phyloP scores from a whole-genome alignment of 2,888 invertebrate genomes.

The Hydrotaea cyrtoneurina region DNA sequence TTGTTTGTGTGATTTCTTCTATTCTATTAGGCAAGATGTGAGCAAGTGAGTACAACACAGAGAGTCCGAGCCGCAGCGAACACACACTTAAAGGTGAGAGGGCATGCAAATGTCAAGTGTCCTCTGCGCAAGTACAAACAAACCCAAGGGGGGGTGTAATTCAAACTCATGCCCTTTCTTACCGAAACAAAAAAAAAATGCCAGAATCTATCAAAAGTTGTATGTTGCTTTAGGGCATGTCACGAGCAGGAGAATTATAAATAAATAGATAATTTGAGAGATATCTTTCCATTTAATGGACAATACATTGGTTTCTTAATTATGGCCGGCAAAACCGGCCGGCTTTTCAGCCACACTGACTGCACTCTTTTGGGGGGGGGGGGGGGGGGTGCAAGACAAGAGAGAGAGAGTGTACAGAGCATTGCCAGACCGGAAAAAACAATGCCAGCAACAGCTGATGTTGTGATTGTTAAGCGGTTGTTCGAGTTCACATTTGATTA shows the following conservation, averaged over 20 bases:
- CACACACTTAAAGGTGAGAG: background rate
- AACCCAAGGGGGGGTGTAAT: too few species aligned
- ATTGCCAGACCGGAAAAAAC: background rate
- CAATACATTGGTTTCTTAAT: too few species aligned
- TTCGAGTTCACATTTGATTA: too few species aligned
- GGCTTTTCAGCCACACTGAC: background rate
- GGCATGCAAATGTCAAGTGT: slow-evolving; percentile 16
- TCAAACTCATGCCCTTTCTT: too few species aligned
- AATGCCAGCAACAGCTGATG: background rate
- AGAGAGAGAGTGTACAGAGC: background rate
- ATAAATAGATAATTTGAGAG: too few species aligned
- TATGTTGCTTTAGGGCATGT: too few species aligned
- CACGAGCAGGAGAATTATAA: too few species aligned
- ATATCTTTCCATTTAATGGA: too few species aligned
- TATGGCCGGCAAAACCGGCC: slow-evolving; percentile 25
- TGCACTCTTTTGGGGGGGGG: background rate
- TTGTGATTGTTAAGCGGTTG: background rate
- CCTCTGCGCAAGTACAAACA: slow-evolving; percentile 63
- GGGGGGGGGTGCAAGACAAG: background rate
- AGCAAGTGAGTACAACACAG: background rate
- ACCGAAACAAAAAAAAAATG: too few species aligned
- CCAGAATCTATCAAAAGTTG: too few species aligned
- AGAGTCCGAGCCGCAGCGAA: background rate
- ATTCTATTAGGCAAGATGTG: background rate
- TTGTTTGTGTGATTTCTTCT: background rate